Conservation (phyloP, 2,888 invertebrate genomes). For the Brenthis ino region DNA sequence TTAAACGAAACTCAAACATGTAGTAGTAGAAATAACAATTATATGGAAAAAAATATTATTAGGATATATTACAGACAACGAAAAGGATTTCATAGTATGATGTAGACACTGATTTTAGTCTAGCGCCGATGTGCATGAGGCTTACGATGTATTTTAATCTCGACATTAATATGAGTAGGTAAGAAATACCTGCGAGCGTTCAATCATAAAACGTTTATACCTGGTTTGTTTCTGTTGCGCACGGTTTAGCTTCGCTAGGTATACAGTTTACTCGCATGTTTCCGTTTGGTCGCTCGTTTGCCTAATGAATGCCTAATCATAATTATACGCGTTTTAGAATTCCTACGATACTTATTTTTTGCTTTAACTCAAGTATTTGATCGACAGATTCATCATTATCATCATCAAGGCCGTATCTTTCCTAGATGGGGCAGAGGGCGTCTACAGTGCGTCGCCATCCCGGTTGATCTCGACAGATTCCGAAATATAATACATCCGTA, state of each 20-base stretch:
- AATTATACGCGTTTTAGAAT: slow-evolving; percentile 21
- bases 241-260: slow-evolving; percentile 47
- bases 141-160: slow-evolving; percentile 73
- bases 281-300: slow-evolving; percentile 30
- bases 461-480: too few relatives aligned
- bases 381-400: too few relatives aligned
- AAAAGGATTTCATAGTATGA: neutral
- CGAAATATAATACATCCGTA: too few relatives aligned
- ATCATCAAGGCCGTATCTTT: too few relatives aligned
- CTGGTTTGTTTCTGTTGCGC: slow-evolving; percentile 79
- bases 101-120: slow-evolving; percentile 12
- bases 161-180: slow-evolving; percentile 69
- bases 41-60: neutral
- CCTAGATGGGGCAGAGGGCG: too few relatives aligned
- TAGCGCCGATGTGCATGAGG: slow-evolving; percentile 40
- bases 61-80: neutral
- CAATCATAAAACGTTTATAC: slow-evolving; percentile 76
- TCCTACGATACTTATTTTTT: slow-evolving; percentile 4
- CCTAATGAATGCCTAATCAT: slow-evolving; percentile 27
- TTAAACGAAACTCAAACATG: too few relatives aligned
- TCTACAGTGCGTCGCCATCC: too few relatives aligned
- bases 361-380: too few relatives aligned
- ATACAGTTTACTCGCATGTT: slow-evolving; percentile 29
- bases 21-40: neutral
- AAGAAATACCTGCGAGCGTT: slow-evolving; percentile 74